Percentiles rank a stretch among this genome's conserved stretches.
phyloP scores from a whole-genome alignment of 2,797 vertebrate species.

The Megalops cyprinoides region DNA sequence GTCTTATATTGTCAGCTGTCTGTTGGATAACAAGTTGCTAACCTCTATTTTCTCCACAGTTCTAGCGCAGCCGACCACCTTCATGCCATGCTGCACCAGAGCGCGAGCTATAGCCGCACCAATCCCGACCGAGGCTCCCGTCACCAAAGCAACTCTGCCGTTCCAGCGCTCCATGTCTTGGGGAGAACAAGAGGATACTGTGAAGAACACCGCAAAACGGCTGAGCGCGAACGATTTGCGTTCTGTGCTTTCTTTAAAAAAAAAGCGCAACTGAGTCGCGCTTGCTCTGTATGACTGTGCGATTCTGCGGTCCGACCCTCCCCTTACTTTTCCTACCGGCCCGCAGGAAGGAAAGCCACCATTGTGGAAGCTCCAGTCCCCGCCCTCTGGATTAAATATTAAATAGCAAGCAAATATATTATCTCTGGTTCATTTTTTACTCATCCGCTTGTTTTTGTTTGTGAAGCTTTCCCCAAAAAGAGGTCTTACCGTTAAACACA shows the following conservation, averaged over 20 bases:
- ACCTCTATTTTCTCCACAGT: conserved; percentile 82
- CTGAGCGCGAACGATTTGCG: neutral
- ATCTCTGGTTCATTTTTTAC: neutral
- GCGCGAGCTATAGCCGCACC: conserved; percentile 78
- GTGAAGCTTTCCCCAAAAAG: too few relatives aligned
- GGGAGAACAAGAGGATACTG: neutral
- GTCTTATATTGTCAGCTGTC: neutral
- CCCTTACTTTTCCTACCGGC: neutral
- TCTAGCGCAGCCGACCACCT: conserved; percentile 83
- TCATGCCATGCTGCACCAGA: conserved; percentile 81
- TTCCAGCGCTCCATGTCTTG: conserved; percentile 80
- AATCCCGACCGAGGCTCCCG: conserved; percentile 83
- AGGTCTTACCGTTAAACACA: too few relatives aligned
- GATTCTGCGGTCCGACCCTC: neutral
- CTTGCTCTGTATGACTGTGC: neutral
- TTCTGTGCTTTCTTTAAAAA: too few relatives aligned
- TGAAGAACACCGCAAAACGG: neutral
- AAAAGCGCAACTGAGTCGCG: too few relatives aligned
- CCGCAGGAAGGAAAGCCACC: neutral
- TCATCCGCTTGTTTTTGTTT: neutral
- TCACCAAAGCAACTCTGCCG: conserved; percentile 82
- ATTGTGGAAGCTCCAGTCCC: neutral
- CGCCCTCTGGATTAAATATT: conserved; percentile 35
- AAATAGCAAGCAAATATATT: neutral
- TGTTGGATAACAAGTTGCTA: conserved; percentile 10